Evolutionary conservation across 2,888 invertebrate genomes (phyloP).

Genomic region (Callosobruchus maculatus): DNA sequence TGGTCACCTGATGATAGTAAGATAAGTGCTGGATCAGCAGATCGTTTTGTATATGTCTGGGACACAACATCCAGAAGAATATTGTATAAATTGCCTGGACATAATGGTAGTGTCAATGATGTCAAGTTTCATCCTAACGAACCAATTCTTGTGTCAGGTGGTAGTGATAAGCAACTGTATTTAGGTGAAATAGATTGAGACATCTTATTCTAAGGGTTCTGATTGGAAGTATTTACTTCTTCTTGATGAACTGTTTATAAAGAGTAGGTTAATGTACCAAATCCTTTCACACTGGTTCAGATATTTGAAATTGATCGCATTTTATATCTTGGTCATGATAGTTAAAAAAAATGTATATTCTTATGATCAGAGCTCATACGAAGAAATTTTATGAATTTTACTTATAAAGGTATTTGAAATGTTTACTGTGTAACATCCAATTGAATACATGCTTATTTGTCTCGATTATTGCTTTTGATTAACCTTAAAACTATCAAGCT

Average conservation of each 20-base stretch:
- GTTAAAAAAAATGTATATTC: neutral
- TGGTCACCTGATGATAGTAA: conserved; percentile 32
- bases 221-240: neutral
- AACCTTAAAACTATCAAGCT: too few relatives aligned
- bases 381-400: neutral
- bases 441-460: neutral
- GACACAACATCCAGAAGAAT: conserved; percentile 90
- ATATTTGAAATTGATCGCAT: too few relatives aligned
- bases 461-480: neutral
- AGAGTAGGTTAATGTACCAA: too few relatives aligned
- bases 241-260: too few relatives aligned
- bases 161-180: conserved; percentile 94
- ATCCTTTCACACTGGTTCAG: too few relatives aligned
- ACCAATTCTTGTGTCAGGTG: conserved; percentile 88
- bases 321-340: too few relatives aligned
- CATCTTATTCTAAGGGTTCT: neutral
- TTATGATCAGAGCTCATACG: neutral
- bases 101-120: conserved; percentile 96
- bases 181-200: conserved; percentile 85
- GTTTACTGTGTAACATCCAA: neutral
- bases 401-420: neutral
- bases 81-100: conserved; percentile 95
- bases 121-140: conserved; percentile 93
- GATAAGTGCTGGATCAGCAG: conserved; percentile 83
- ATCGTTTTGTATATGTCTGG: conserved; percentile 95